These are phyloP conservation scores for Cotesia chilonis DNA, from an alignment of 1,140 invertebrate genomes.

Conservation along the genomic window DNA sequence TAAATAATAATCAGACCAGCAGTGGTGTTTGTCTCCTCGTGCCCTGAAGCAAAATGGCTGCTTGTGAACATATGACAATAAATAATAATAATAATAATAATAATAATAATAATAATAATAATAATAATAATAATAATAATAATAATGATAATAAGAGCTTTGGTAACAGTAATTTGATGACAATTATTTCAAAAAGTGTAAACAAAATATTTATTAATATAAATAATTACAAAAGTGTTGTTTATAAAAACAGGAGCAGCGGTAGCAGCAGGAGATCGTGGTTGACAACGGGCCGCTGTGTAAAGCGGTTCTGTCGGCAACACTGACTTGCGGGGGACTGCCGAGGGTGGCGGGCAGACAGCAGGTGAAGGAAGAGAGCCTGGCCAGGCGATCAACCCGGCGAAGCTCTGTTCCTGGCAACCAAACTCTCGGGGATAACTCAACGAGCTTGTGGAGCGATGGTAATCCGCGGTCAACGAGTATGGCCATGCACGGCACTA, in stretches of 20 bases:
- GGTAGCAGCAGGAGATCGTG: neutral
- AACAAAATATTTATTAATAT: too few relatives aligned
- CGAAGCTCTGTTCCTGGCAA: slow-evolving; percentile 3
- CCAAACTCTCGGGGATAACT: slow-evolving; percentile 22
- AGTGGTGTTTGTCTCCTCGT: slow-evolving; percentile 24
- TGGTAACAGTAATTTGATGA: too few relatives aligned
- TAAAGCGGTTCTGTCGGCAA: slow-evolving; percentile 21
- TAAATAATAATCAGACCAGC: neutral
- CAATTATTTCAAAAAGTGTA: too few relatives aligned
- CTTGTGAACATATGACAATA: slow-evolving; percentile 61
- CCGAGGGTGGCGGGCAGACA: slow-evolving; percentile 38
- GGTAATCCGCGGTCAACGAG: slow-evolving; percentile 32
- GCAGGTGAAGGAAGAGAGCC: slow-evolving; percentile 1
- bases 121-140: too few relatives aligned
- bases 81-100: slow-evolving; percentile 38
- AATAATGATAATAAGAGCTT: too few relatives aligned
- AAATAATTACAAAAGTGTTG: slow-evolving; percentile 29
- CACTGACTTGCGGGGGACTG: slow-evolving; percentile 30
- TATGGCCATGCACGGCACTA: slow-evolving; percentile 34
- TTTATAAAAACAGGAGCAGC: neutral
- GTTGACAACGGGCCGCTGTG: slow-evolving; percentile 16
- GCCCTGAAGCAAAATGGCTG: slow-evolving; percentile 56
- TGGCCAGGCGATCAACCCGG: slow-evolving; percentile 14
- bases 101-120: slow-evolving; percentile 21
- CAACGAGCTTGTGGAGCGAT: slow-evolving; percentile 32